These are phyloP conservation scores for Leptopilina syphax DNA, from an alignment of 2,888 invertebrate species.

Conservation along the genomic window DNA sequence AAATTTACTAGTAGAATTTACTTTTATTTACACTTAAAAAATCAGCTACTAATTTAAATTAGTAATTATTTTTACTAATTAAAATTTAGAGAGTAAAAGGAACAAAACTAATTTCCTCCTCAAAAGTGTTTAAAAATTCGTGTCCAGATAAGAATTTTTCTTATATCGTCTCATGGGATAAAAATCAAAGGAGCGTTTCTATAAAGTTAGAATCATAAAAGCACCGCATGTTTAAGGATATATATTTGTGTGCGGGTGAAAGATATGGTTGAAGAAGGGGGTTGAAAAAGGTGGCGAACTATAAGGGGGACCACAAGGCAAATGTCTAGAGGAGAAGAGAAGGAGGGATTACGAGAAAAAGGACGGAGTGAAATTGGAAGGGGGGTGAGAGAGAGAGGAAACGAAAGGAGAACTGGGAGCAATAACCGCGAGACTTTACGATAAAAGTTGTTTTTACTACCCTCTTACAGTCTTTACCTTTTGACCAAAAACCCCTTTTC, in stretches of 20 bases:
- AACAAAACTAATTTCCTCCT: too few relatives aligned
- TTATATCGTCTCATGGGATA: neutral
- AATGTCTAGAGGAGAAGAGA: neutral
- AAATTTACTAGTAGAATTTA: too few relatives aligned
- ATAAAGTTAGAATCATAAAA: constrained; percentile 38
- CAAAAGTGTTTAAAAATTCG: neutral
- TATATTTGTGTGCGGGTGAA: neutral
- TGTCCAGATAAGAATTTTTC: neutral
- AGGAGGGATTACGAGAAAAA: constrained; percentile 34
- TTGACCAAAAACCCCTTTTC: constrained; percentile 40
- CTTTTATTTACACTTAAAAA: too few relatives aligned
- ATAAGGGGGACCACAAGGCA: neutral
- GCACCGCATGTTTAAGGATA: constrained; percentile 5
- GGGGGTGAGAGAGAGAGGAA: too few relatives aligned
- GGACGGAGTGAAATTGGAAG: neutral
- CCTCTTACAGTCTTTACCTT: constrained; percentile 37
- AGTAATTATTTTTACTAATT: too few relatives aligned
- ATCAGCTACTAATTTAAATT: too few relatives aligned
- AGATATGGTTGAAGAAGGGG: neutral
- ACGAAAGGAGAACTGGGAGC: constrained; percentile 12
- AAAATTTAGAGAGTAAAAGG: too few relatives aligned
- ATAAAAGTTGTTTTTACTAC: constrained; percentile 41
- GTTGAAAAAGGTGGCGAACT: neutral
- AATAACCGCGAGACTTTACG: constrained; percentile 39
- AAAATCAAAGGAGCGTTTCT: constrained; percentile 23